Base-by-base conservation (phyloP, 2,888 invertebrate species). In the Schizaphis graminum region DNA sequence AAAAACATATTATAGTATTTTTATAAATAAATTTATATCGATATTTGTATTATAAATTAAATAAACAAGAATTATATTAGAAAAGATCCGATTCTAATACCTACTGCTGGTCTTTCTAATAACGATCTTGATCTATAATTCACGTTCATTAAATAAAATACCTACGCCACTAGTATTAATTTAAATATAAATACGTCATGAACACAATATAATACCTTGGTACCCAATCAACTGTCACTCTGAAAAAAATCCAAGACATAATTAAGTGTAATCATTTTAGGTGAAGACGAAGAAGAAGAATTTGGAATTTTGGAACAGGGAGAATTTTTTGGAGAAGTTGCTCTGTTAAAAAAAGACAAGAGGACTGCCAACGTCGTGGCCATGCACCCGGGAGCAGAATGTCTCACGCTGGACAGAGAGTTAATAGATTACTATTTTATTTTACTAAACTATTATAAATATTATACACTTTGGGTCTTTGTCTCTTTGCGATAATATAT, bases 291-390 rank as follows among this genome's bases (percentile, higher is more conserved):
- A 94, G 97, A 97, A 95, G 96, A 97, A 95, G 97, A 97, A 95
- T 96, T 97, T 56, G 96, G 97, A 26, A 96, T 96, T 1, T 95
- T 97, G 41, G 96, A 96, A 94, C 95, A 96, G 92, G 97, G 97
- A 1, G 97, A 97, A 95, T 97, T 97, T 95, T 97, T 97, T 95
- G 97, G 97, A 11, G 97, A 97, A 95, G 97, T 97, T 95, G 97
- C 97, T 1, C 96, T 97, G 85, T 95, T 97, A 44, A 97, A 96
- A 95, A 97, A 97, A 95, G 97, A 97, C 95, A 96, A 96, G 88
- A 96, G 97, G 61, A 97, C 97, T 21, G 97, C 97, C 35, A 97
- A 97, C 95, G 97, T 97, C 56, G 97, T 97, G 85, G 97, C 97
- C 0, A 95, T 97, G 95, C 96, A 96, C 95, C 96, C 97, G 95